These are phyloP conservation scores for Bombus huntii DNA, from an alignment of 1,140 invertebrate genomes.

Conservation along the genomic window DNA sequence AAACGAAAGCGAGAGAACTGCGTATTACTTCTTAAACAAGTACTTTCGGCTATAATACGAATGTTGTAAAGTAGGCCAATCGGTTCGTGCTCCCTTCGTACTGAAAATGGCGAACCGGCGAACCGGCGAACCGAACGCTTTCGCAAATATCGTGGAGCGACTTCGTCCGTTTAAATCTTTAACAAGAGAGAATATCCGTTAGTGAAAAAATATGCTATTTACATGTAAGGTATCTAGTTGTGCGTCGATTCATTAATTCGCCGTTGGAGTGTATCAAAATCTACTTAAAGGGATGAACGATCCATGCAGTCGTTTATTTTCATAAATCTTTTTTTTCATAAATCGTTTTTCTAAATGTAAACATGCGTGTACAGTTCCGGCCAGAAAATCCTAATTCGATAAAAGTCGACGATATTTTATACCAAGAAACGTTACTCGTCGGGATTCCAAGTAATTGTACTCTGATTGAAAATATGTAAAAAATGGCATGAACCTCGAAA, in stretches of 20 bases:
- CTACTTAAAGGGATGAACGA: slow-evolving; percentile 72
- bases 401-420: slow-evolving; percentile 41
- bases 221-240: slow-evolving; percentile 79
- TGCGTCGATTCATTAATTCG: slow-evolving; percentile 77
- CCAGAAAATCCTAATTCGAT: slow-evolving; percentile 13
- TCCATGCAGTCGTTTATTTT: slow-evolving; percentile 50
- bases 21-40: slow-evolving; percentile 41
- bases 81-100: slow-evolving; percentile 47
- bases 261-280: slow-evolving; percentile 76
- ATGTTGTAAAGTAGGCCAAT: slow-evolving; percentile 67
- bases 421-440: slow-evolving; percentile 8
- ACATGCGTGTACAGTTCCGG: slow-evolving; percentile 24
- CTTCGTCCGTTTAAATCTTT: slow-evolving; percentile 59
- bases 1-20: slow-evolving; percentile 55
- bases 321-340: neutral
- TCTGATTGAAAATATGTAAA: slow-evolving; percentile 44
- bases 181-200: slow-evolving; percentile 72
- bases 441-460: slow-evolving; percentile 35
- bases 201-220: slow-evolving; percentile 83
- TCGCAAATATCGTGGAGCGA: slow-evolving; percentile 31
- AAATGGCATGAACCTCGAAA: slow-evolving; percentile 39
- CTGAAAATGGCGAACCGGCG: slow-evolving; percentile 2
- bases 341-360: slow-evolving; percentile 2
- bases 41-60: slow-evolving; percentile 59
- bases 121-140: slow-evolving; percentile 20